These are phyloP conservation scores for Hippotragus niger DNA, from an alignment of 2,113 vertebrate species.

Conservation along the genomic window DNA sequence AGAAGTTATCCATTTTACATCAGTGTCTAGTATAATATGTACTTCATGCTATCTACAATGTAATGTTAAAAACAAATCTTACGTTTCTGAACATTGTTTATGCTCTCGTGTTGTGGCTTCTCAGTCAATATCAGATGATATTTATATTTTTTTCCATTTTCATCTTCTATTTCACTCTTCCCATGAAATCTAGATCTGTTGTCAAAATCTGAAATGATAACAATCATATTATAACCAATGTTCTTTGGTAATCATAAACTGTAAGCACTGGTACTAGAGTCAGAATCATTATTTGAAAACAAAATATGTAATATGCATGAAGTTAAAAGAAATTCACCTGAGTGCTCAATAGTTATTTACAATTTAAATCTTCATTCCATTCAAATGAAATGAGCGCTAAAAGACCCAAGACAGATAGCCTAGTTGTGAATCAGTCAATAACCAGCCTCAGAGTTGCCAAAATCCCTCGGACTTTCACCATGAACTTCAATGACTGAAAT, in stretches of 20 bases:
- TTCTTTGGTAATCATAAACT: background rate
- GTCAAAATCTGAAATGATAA: slow-evolving; percentile 3
- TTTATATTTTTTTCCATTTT: background rate
- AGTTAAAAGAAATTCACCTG: background rate
- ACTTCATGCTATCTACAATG: background rate
- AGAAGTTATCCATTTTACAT: background rate
- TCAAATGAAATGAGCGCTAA: background rate
- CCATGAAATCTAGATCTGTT: background rate
- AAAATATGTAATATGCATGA: background rate
- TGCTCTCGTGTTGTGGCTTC: background rate
- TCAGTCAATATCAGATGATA: background rate
- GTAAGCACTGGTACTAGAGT: background rate
- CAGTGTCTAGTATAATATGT: background rate
- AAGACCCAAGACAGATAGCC: background rate
- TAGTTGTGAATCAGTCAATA: slow-evolving; percentile 7
- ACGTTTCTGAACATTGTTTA: background rate
- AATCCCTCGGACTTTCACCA: background rate
- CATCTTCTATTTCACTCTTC: background rate
- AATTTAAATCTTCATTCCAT: background rate
- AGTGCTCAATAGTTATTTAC: background rate
- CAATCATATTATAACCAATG: background rate
- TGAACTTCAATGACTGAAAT: background rate
- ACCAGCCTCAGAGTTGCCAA: background rate
- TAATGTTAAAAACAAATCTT: background rate
- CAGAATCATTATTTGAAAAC: background rate